Evolutionary conservation across 2,888 invertebrate genomes (phyloP), one percentile per base, ranked within the genome.

Genomic region (Sipunculus nudus): DNA sequence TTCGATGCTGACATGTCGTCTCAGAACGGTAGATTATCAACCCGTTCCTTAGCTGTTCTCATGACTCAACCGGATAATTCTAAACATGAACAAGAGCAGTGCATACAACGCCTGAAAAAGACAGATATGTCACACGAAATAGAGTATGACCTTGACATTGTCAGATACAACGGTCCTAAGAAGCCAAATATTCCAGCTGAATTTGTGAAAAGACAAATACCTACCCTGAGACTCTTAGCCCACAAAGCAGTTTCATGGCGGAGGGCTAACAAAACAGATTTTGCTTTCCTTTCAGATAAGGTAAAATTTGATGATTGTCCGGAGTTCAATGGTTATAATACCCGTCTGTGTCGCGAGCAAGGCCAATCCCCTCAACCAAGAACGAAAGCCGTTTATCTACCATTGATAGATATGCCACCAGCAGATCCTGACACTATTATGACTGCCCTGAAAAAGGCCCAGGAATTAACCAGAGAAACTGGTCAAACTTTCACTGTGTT

Each of bases 1-100:
- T 59, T 67, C 55, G 65, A 68, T 60, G 63, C 63, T 8, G 43
- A 63, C 28, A 63, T 63, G 32, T 57, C 54, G 16, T 63, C 55
- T 16, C 61, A 48, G 31, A 68, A 66, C 58, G 54, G 68, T 8
- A 50, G 39, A 8, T 28, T 38, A 26, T 67, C 60, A 19, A 63
- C 65, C 3, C 63, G 60, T 52, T 52, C 55, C 13, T 40, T 59
- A 8, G 65, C 62, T 25, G n/a, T n/a, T n/a, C n/a, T n/a, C n/a
- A n/a, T n/a, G n/a, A n/a, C n/a, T n/a, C n/a, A n/a, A n/a, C n/a
- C n/a, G n/a, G n/a, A n/a, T n/a, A n/a, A n/a, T n/a, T n/a, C n/a
- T n/a, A n/a, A n/a, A n/a, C n/a, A n/a, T n/a, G n/a, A n/a, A n/a
- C n/a, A n/a, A n/a, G n/a, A n/a, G n/a, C n/a, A n/a, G n/a, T n/a